Evolutionary conservation across 2,888 invertebrate genomes (phyloP), one percentile per base, ranked within the genome.

Genomic region (Gymnocheta viridis): DNA sequence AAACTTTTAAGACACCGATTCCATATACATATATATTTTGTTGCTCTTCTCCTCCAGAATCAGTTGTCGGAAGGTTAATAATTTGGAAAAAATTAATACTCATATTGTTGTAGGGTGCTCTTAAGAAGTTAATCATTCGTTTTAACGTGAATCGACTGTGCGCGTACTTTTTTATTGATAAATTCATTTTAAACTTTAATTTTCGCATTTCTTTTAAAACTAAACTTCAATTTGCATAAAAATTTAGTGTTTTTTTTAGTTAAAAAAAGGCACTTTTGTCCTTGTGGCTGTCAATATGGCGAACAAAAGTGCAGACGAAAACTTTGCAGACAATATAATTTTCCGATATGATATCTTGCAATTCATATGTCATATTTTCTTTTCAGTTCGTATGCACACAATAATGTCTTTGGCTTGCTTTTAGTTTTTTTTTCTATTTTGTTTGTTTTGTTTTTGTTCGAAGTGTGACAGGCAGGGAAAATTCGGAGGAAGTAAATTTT

Each of bases 271-370:
- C 29, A 44, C 6, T 60, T 69, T 69, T 58, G n/a, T 32, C 56
- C 6, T 41, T 51, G 17, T 35, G 17, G 17, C 29, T 73, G 73
- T 73, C 62, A 62, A 62, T 73, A 73, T 67, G 54, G 51, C 24
- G 19, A 79, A 69, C 27, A 24, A 58, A 49, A 80, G 58, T 29
- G 35, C 62, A 78, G 70, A 70, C 78, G 51, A 78, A 78, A 78
- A 78, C 78, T 78, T 78, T 78, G 58, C 70, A 78, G 78, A 78
- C 78, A 62, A 54, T 51, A 62, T 70, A 38, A 62, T 44, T 54
- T 54, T 54, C 5, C 38, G 62, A 62, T 69, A 62, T 62, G 51
- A 9, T 70, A 14, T 62, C 60, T 10, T 51, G 41, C 24, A 54
- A 17, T 70, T 19, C 22, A 6, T 41, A 38, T 6, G 44, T 35